Base-by-base conservation (phyloP, 1,140 invertebrate species). In the Calephelis virginiensis region DNA sequence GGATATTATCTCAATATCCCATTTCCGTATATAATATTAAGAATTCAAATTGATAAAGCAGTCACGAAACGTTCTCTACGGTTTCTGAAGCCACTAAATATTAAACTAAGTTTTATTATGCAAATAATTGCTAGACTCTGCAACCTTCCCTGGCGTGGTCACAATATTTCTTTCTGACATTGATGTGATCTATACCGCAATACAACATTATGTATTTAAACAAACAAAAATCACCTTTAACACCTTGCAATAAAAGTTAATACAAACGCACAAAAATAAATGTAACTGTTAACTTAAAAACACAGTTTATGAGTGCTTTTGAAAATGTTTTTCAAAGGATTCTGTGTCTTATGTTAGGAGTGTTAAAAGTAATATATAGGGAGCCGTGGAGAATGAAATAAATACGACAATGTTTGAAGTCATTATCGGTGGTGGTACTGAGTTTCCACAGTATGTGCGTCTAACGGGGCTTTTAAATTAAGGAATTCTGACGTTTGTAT, bases 111-210 rank as follows among this genome's bases (percentile, higher is more conserved):
- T 78, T 78, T 76, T 76, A 77, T 77, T 76, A 75, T 77, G 74
- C 76, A 78, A 76, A 78, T 78, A 78, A 76, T 74, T 74, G 76
- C 74, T 75, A 66, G 73, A 70, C 61, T 50, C 65, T 63, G 64
- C 66, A 72, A 69, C 72, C 67, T 77, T 77, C 76, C 70, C 68
- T 74, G 72, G 67, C 74, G 69, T 69, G 74, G 76, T 74, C 72
- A 78, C 76, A 71, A 75, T 78, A 78, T 72, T 78, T 78, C 76
- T 78, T 74, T 78, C 70, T 76, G 76, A 78, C 76, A 69, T 78
- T 78, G 76, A 78, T 76, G 74, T 71, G 74, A 78, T 78, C 74
- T 63, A 65, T 75, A 59, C 63, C 69, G 71, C 12, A 61, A 70
- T 48, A 69, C 40, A 28, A 53, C 5, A 38, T 10, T 9, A 28